Conservation (phyloP, 2,113 vertebrate species). For the Daphoenositta chrysoptera region DNA sequence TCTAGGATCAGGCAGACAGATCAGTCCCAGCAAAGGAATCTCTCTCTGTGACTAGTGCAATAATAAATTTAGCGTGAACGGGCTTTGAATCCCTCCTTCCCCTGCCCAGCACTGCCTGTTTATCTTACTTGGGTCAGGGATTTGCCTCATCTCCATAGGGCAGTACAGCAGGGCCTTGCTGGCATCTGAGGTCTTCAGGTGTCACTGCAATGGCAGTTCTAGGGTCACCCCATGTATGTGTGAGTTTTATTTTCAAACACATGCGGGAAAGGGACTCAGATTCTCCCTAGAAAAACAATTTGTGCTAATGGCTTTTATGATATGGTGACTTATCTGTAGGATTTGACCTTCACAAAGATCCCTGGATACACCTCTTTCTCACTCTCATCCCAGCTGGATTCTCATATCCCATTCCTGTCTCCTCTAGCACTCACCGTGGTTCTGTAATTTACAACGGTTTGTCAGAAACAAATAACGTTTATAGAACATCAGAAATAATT, state of each 20-base stretch:
- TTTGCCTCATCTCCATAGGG: background rate
- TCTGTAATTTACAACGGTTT: background rate
- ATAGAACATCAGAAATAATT: background rate
- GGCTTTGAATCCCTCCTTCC: background rate
- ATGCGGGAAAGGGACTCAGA: background rate
- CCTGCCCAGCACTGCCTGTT: background rate
- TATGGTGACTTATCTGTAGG: background rate
- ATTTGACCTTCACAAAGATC: background rate
- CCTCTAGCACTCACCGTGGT: background rate
- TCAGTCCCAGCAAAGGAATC: background rate
- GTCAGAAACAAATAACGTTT: background rate
- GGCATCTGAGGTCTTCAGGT: background rate
- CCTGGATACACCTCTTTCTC: background rate
- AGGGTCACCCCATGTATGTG: background rate
- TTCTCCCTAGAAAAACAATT: background rate
- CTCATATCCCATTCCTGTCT: background rate
- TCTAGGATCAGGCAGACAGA: background rate
- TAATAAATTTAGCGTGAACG: background rate
- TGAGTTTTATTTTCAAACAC: background rate
- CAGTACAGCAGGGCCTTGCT: background rate
- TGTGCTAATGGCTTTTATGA: background rate
- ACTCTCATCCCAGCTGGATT: background rate
- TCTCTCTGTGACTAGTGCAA: background rate
- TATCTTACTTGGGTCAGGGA: background rate
- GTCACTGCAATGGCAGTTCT: background rate